Evolutionary conservation across 2,888 invertebrate species (phyloP), one percentile per base, ranked within the genome.

Genomic region (Anodontia alba): DNA sequence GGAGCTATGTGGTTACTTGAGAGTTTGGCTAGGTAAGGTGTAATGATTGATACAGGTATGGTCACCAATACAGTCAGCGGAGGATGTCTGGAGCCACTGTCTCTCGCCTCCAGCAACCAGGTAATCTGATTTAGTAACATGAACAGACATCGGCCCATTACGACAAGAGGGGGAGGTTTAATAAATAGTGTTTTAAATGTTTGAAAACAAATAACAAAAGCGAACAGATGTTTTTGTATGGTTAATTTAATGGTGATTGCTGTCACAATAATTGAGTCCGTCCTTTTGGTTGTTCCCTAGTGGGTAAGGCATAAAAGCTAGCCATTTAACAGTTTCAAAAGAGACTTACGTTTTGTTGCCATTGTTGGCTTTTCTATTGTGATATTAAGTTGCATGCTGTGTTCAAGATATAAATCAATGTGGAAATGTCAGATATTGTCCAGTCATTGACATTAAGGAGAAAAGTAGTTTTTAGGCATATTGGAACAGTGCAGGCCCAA

Each of bases 141-240:
- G 57, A 57, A 57, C 57, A 57, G 57, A 57, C 7, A 29, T 29
- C 23, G 29, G 57, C 57, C 23, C 57, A 57, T 57, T 57, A 57
- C 26, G 29, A 57, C 57, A 26, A 57, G 57, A 7, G 57, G 57
- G 57, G 57, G 57, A 57, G 26, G 29, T 57, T 57, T 57, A 57
- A 57, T 57, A 29, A 57, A 57, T 57, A 29, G 26, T 23, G 57
- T 26, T 57, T 57, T 57, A 57, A 57, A 57, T 57, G 57, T 57
- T 57, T 57, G 57, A 57, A 57, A 57, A 57, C 57, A 57, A 29
- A 57, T 57, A 23, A 57, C 57, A 57, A 57, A 57, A 57, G 57
- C 7, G 23, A 57, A 57, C 57, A 57, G 57, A 57, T 57, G 57
- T 57, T 57, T 57, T 57, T 20, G 15, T 57, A 57, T 26, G 57